Evolutionary conservation across 2,888 invertebrate species (phyloP).

Genomic region (Pilophorus perplexus): DNA sequence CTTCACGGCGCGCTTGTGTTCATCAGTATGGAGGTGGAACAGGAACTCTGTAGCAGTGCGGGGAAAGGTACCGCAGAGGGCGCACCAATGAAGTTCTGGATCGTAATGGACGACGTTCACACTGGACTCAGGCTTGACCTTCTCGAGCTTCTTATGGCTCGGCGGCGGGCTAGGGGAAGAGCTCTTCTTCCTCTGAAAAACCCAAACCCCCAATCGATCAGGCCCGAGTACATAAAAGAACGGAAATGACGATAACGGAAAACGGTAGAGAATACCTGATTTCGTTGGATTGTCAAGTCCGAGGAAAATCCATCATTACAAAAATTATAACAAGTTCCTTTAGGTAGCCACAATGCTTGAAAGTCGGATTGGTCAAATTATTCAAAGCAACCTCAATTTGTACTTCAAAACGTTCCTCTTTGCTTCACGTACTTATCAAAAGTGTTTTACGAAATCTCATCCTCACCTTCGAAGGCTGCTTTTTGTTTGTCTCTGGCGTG

Average conservation of each 20-base stretch:
- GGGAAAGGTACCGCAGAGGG: conserved; percentile 81
- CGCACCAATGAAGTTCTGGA: conserved; percentile 88
- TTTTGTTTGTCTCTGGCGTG: no score
- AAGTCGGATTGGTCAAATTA: not conserved
- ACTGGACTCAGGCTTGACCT: not conserved
- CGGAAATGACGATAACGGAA: not conserved
- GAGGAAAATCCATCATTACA: no score
- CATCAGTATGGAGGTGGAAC: conserved; percentile 75
- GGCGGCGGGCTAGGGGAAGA: not conserved
- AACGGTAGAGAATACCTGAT: not conserved
- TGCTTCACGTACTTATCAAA: no score
- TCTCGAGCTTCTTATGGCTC: not conserved
- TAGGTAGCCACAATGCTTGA: not conserved
- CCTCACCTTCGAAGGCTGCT: no score
- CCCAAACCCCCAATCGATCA: no score
- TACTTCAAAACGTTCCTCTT: not conserved
- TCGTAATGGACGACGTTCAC: conserved; percentile 80
- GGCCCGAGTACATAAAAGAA: not conserved
- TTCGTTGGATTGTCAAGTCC: not conserved
- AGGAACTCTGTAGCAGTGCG: conserved; percentile 82
- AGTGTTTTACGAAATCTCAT: no score
- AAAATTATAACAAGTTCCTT: no score
- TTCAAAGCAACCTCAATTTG: not conserved
- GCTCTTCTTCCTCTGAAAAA: not conserved
- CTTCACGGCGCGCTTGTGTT: conserved; percentile 61